phyloP scores from a whole-genome alignment of 2,113 vertebrate genomes.

The Oryzias melastigma region DNA sequence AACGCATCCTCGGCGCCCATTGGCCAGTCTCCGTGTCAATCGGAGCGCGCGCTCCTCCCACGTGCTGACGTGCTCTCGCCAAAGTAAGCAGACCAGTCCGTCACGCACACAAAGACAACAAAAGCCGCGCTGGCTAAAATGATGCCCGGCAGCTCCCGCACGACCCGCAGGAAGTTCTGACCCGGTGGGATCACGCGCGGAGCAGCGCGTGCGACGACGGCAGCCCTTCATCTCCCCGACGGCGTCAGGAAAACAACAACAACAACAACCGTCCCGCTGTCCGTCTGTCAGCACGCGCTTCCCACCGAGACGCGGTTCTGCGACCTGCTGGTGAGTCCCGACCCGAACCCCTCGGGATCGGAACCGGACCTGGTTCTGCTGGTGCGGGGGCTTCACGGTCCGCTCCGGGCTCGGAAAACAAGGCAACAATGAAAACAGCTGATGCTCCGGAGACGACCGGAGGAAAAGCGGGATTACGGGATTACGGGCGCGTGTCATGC shows the following conservation, averaged over 20 bases:
- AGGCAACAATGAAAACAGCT: slow-evolving; percentile 8
- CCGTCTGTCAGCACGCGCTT: slow-evolving; percentile 19
- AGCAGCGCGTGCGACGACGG: slow-evolving; percentile 38
- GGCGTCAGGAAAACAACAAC: slow-evolving; percentile 12
- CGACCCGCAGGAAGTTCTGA: slow-evolving; percentile 44
- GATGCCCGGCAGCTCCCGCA: slow-evolving; percentile 52
- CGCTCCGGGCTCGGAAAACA: neutral
- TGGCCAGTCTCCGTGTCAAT: slow-evolving; percentile 53
- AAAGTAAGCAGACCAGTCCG: slow-evolving; percentile 72
- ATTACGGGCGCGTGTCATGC: slow-evolving; percentile 46
- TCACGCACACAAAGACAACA: slow-evolving; percentile 79
- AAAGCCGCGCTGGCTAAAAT: slow-evolving; percentile 70
- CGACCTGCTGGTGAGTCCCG: slow-evolving; percentile 74
- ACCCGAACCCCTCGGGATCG: neutral
- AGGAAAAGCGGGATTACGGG: no score
- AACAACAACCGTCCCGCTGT: slow-evolving; percentile 11
- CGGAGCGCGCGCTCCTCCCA: slow-evolving; percentile 50
- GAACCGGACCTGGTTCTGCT: slow-evolving; percentile 4
- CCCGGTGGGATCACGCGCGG: slow-evolving; percentile 54
- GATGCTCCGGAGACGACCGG: slow-evolving; percentile 26
- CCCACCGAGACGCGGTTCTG: slow-evolving; percentile 53
- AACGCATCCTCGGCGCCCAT: slow-evolving; percentile 47
- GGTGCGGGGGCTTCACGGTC: slow-evolving; percentile 31
- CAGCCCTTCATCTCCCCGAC: slow-evolving; percentile 36
- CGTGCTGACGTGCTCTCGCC: slow-evolving; percentile 67